Percentiles rank a stretch among this genome's conserved stretches.
These are phyloP conservation scores for Semaprochilodus insignis DNA, from an alignment of 2,797 vertebrate species.

Conservation along the genomic window DNA sequence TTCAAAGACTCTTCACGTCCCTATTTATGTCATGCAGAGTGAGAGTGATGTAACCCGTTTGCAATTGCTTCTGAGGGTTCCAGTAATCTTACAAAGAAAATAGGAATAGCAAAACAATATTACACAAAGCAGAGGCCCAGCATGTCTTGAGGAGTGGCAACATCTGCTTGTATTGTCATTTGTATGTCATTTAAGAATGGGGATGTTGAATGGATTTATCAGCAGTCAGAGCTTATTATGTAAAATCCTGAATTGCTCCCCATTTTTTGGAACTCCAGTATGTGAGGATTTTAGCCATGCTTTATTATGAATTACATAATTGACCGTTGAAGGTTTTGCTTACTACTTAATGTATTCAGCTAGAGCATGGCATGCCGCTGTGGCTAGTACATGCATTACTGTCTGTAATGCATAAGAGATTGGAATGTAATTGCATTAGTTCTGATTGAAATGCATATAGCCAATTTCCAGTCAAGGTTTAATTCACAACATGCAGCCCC, in stretches of 20 bases:
- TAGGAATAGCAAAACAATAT: background rate
- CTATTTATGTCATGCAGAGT: conserved; percentile 25
- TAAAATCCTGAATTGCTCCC: background rate
- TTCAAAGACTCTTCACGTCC: conserved; percentile 11
- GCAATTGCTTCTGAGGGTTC: background rate
- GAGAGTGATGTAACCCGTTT: conserved; percentile 5
- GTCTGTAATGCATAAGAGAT: background rate
- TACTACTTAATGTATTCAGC: background rate
- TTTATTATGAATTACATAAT: conserved; percentile 44
- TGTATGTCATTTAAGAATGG: conserved; percentile 7
- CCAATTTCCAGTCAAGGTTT: background rate
- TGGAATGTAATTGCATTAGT: background rate
- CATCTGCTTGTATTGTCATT: background rate
- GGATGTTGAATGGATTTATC: background rate
- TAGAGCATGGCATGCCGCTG: background rate
- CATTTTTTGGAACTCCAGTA: background rate
- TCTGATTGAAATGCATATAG: background rate
- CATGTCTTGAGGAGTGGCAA: background rate
- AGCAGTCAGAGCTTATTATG: background rate
- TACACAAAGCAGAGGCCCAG: background rate
- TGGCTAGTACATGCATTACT: conserved; percentile 11
- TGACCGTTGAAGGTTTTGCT: conserved; percentile 31
- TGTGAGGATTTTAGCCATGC: conserved; percentile 34
- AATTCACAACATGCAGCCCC: background rate
- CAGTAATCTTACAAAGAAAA: conserved; percentile 11